Base-by-base conservation (phyloP, 1,140 invertebrate genomes). In the Bombus superbus region DNA sequence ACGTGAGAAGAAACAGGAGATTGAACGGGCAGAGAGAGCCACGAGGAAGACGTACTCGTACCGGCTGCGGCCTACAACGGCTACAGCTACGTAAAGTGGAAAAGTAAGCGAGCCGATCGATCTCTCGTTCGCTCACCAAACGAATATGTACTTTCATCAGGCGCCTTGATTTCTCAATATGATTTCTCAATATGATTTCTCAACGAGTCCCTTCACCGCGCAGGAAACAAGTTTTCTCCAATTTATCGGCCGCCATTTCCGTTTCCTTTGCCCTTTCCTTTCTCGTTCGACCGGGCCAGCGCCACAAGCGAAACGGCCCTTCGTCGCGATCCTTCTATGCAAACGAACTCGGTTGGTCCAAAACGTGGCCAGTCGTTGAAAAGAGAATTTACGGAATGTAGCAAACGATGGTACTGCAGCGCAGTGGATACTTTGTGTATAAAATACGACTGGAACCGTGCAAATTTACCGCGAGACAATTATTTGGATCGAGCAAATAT, bases 141-240 rank as follows among this genome's bases (percentile, higher is more conserved):
- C 83, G 42, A 88, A 89, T 88, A 88, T 86, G 75, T 76, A 59
- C 47, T 79, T 83, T 68, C 71, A 57, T 80, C 79, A 32, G 59
- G 28, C 42, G 40, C 38, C 44, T 25, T 32, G n/a, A 79, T 62
- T 53, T 53, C 47, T 53, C 69, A 81, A 89, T 89, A 32, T 32
- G n/a, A 79, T 62, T 53, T 53, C 47, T 53, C 69, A 81, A 89
- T 89, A 89, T 83, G 75, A 89, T 89, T 88, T 79, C 42, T 62
- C 80, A 59, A 80, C 44, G 79, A 85, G 42, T 40, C 38, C 57
- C 59, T 59, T 62, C 59, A 40, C 66, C 40, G 47, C 44, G 35
- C 71, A 44, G 81, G 66, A 85, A 88, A 89, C 77, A 75, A 88
- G 47, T 77, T 88, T 88, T 88, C 88, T 77, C 82, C 81, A 66